Percentiles rank a stretch among this genome's conserved stretches.
These are phyloP conservation scores for Raja brachyura DNA, from an alignment of 2,113 vertebrate genomes.

Conservation along the genomic window DNA sequence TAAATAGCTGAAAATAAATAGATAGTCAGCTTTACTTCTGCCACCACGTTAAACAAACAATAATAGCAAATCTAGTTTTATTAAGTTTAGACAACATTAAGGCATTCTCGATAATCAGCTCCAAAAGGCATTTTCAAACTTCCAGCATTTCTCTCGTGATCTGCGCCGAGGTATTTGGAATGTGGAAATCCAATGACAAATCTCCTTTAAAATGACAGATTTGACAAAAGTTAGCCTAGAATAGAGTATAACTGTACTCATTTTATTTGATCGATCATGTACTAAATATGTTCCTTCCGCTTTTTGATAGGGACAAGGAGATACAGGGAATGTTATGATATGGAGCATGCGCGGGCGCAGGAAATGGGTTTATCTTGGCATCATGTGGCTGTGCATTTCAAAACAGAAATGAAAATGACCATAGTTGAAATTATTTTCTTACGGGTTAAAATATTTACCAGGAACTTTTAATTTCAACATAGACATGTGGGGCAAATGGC, in stretches of 20 bases:
- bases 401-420: no score
- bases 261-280: neutral
- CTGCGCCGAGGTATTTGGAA: neutral
- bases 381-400: no score
- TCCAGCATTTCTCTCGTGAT: neutral
- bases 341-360: no score
- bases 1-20: slow-evolving; percentile 69
- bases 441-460: no score
- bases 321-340: no score
- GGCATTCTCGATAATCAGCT: neutral
- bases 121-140: neutral
- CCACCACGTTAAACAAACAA: neutral
- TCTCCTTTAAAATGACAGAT: neutral
- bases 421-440: no score
- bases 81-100: neutral
- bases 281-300: neutral
- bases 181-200: neutral
- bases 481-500: no score
- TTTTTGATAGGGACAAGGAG: no score
- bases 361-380: no score
- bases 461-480: no score
- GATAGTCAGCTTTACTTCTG: slow-evolving; percentile 8
- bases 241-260: neutral
- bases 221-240: neutral
- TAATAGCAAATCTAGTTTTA: neutral